These are phyloP conservation scores for Lasioglossum lativentre DNA, from an alignment of 2,888 invertebrate genomes.

Conservation along the genomic window DNA sequence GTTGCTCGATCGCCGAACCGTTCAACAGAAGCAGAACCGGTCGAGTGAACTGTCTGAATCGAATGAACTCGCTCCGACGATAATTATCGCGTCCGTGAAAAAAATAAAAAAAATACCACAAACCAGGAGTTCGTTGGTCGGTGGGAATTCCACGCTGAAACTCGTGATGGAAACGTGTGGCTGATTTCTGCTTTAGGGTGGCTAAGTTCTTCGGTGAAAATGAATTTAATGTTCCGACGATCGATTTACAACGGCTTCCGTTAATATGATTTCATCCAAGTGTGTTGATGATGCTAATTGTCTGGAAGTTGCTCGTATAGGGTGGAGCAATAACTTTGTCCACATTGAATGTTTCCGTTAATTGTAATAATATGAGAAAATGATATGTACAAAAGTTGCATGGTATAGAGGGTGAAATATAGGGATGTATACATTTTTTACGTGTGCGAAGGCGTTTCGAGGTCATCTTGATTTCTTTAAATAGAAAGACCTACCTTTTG, in stretches of 20 bases:
- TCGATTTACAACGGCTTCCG: no score
- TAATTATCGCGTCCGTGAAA: slow-evolving; percentile 56
- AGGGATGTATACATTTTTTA: no score
- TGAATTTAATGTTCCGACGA: no score
- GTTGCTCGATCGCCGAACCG: slow-evolving; percentile 1
- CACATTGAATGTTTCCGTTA: no score
- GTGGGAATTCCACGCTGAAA: neutral
- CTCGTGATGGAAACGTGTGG: neutral
- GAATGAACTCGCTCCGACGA: slow-evolving; percentile 52
- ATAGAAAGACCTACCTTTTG: no score
- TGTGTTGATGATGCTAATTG: neutral
- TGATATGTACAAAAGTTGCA: no score
- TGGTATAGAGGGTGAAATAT: no score
- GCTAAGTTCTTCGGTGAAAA: neutral
- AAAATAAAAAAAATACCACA: neutral
- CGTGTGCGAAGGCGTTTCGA: no score
- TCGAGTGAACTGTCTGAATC: slow-evolving; percentile 26
- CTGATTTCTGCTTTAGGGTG: neutral
- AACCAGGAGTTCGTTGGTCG: neutral
- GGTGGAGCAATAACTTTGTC: no score
- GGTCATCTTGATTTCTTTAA: no score
- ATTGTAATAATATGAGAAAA: no score
- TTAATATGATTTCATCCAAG: no score
- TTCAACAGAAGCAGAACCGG: slow-evolving; percentile 19
- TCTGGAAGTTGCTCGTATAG: neutral